A percentile compares a stretch with the other conserved stretches of the same genome.
These are phyloP conservation scores for Diorhabda sublineata DNA, from an alignment of 1,140 invertebrate species.

Conservation along the genomic window DNA sequence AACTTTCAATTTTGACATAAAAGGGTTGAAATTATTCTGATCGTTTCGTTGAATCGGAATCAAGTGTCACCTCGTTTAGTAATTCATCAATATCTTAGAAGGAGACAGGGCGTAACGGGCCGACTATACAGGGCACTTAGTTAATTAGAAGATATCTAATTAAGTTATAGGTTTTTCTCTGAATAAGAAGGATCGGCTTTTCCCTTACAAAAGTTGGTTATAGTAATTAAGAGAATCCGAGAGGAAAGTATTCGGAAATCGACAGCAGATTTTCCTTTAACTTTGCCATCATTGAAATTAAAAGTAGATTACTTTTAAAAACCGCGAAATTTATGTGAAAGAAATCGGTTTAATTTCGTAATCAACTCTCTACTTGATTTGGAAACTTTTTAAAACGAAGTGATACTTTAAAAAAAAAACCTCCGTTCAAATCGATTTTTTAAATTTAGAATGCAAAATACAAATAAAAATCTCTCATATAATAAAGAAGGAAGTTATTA, in stretches of 20 bases:
- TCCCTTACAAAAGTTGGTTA: slow-evolving; percentile 15
- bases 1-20: neutral
- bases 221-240: slow-evolving; percentile 16
- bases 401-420: too few species aligned
- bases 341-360: slow-evolving; percentile 17
- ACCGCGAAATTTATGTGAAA: slow-evolving; percentile 13
- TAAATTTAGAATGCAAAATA: too few species aligned
- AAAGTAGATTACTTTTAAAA: slow-evolving; percentile 21
- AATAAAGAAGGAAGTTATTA: too few species aligned
- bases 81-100: slow-evolving; percentile 19
- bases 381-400: neutral
- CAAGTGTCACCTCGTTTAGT: slow-evolving; percentile 15
- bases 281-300: slow-evolving; percentile 19
- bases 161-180: slow-evolving; percentile 23
- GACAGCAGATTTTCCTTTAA: slow-evolving; percentile 17
- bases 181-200: slow-evolving; percentile 20
- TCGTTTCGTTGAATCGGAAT: neutral
- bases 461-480: too few species aligned
- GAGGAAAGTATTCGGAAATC: slow-evolving; percentile 18
- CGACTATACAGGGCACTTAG: slow-evolving; percentile 16
- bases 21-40: neutral
- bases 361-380: slow-evolving; percentile 6
- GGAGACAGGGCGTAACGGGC: neutral
- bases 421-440: too few species aligned
- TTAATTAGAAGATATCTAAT: slow-evolving; percentile 24